Base-by-base conservation (phyloP, 2,888 invertebrate species). In the Plagiodera versicolora region DNA sequence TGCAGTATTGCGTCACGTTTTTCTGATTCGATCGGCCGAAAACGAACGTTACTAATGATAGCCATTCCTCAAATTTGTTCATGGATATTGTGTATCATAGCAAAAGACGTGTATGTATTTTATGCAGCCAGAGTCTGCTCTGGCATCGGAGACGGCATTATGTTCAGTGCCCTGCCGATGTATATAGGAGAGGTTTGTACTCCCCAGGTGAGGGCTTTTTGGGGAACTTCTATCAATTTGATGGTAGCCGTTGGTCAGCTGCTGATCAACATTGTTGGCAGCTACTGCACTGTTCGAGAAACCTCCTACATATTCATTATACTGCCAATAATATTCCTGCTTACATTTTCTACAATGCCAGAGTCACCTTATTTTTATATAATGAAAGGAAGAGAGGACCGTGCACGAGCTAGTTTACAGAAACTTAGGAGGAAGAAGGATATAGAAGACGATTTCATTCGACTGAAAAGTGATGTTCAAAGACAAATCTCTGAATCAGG, bases 271-370 rank as follows among this genome's bases (percentile, higher is more conserved):
- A 80, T 84, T 74, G 81, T 86, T 67, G 61, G 64, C 0, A 84
- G 84, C 5, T 84, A 82, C 74, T 83, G 83, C 17, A 76, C 81
- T 60, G 83, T 86, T 78, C 73, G 74, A 65, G 77, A 76, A 28
- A 79, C 86, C 63, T 85, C 85, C 54, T 80, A 80, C 57, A 82
- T 86, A 73, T 86, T 85, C 74, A 79, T 85, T 68, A 74, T 83
- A 64, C 79, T 87, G 57, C 86, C 88, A 11, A 76, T 86, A 44
- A 68, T 85, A 39, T 85, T 86, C 71, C 76, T 87, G 19, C 54
- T 85, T 17, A 77, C 82, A 16, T 85, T 88, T 75, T 18, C 76
- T 47, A 85, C 84, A 72, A 81, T 89, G 73, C 89, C 89, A 9
- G 90, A 90, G 79, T 69, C 72, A 5, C 76, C 76, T 0, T 76